phyloP scores from a whole-genome alignment of 2,113 vertebrate species.

The Crotalus helleri region DNA sequence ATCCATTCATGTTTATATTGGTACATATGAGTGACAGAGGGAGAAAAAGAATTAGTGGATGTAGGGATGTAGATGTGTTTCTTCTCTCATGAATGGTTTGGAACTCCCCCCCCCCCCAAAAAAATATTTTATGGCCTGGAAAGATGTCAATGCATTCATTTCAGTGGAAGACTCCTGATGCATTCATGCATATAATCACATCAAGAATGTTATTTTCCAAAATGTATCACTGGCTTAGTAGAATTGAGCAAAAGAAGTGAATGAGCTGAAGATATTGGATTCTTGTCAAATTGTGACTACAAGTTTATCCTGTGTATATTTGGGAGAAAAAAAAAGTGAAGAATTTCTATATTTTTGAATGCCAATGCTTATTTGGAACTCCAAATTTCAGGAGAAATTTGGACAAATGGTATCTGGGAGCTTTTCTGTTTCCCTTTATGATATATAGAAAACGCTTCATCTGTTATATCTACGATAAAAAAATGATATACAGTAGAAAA shows the following conservation, averaged over 20 bases:
- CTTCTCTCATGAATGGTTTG: neutral
- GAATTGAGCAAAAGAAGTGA: neutral
- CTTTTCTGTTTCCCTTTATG: neutral
- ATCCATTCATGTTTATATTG: neutral
- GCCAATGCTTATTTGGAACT: neutral
- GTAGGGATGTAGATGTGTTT: neutral
- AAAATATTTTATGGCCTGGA: neutral
- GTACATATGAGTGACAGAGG: neutral
- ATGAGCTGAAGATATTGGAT: neutral
- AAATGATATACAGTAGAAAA: neutral
- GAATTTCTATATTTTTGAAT: neutral
- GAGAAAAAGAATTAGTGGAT: neutral
- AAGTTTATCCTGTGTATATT: neutral
- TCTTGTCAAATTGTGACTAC: neutral
- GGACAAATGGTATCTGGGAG: neutral
- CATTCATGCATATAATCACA: neutral
- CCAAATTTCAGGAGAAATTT: too few relatives aligned
- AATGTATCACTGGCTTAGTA: neutral
- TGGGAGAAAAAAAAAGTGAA: neutral
- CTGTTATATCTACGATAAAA: neutral
- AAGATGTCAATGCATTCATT: neutral
- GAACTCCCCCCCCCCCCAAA: neutral
- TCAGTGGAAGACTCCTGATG: neutral
- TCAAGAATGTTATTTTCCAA: neutral
- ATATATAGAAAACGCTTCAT: too few relatives aligned